phyloP scores from a whole-genome alignment of 2,797 vertebrate genomes.

The Okamejei kenojei region DNA sequence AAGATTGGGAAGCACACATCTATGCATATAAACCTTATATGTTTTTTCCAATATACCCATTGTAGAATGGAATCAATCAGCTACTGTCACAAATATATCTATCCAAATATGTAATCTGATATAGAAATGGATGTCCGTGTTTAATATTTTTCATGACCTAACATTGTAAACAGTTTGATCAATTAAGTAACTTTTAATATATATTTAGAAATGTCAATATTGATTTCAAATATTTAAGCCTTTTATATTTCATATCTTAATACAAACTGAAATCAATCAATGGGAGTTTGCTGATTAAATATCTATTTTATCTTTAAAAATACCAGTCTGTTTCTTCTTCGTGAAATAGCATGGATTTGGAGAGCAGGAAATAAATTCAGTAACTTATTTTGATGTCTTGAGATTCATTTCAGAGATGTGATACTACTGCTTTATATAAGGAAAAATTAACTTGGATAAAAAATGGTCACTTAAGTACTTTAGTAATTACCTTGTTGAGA shows the following conservation, averaged over 20 bases:
- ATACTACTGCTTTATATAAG: neutral
- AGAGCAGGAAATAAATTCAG: neutral
- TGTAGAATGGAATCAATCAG: neutral
- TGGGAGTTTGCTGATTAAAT: neutral
- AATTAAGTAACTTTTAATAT: neutral
- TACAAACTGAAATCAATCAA: neutral
- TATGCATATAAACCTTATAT: neutral
- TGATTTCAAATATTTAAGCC: neutral
- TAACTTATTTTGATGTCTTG: neutral
- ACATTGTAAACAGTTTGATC: neutral
- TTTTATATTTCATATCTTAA: neutral
- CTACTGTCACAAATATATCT: neutral
- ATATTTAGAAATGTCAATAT: neutral
- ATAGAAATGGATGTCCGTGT: neutral
- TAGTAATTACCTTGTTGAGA: constrained; percentile 17
- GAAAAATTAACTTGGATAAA: neutral
- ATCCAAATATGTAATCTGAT: neutral
- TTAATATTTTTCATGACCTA: neutral
- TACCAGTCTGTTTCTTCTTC: constrained; percentile 8
- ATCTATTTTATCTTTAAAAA: neutral
- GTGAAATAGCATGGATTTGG: neutral
- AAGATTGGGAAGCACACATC: too few relatives aligned
- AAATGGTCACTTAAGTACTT: neutral
- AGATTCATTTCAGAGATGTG: neutral
- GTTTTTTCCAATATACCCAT: neutral